These are phyloP conservation scores for Meandrusa payeni DNA, from an alignment of 2,888 invertebrate species.

Conservation along the genomic window DNA sequence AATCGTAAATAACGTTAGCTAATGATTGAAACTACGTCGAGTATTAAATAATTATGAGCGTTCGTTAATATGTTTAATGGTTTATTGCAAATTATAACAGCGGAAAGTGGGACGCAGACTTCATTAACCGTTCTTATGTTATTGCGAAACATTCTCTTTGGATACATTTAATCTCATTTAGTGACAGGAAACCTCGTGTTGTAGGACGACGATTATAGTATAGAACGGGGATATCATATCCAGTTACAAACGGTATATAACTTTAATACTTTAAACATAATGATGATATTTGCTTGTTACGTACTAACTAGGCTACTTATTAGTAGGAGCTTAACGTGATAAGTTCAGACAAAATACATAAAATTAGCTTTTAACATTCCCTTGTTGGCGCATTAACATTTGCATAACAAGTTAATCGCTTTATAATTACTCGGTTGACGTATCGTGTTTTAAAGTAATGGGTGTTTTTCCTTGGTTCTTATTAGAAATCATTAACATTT, in stretches of 20 bases:
- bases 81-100: conserved; percentile 33
- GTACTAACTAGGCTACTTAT: conserved; percentile 27
- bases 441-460: conserved; percentile 7
- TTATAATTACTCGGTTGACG: conserved; percentile 21
- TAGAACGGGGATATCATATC: conserved; percentile 35
- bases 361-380: conserved; percentile 36
- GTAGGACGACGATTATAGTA: conserved; percentile 41
- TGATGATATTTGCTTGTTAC: conserved; percentile 29
- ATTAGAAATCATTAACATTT: not conserved
- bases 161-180: conserved; percentile 66
- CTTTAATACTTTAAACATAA: conserved; percentile 27
- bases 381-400: conserved; percentile 29
- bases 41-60: conserved; percentile 27
- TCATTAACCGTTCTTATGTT: conserved; percentile 60
- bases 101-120: conserved; percentile 32
- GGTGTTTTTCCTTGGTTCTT: conserved; percentile 10
- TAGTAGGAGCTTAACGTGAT: conserved; percentile 29
- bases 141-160: conserved; percentile 54
- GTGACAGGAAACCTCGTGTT: conserved; percentile 64
- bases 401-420: conserved; percentile 24
- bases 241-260: conserved; percentile 20
- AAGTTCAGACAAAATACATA: conserved; percentile 41
- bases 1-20: too few species aligned
- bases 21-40: conserved; percentile 18
- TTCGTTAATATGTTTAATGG: conserved; percentile 19